phyloP scores from a whole-genome alignment of 23 tunicate genomes.

The Halocynthia aurantium region DNA sequence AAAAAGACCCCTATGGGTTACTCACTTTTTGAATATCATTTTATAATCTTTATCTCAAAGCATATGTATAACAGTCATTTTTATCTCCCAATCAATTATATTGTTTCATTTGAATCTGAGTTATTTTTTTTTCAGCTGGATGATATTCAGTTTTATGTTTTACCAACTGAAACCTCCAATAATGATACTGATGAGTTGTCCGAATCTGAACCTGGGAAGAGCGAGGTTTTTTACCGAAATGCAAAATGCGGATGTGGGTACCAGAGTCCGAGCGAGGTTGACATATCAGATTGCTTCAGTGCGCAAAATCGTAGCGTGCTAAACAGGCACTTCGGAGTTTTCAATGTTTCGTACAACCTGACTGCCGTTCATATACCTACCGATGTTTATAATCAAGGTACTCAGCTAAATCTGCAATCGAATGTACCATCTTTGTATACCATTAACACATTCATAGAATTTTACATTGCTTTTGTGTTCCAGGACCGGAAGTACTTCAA shows the following conservation, averaged over 20 bases:
- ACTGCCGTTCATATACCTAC: conserved; percentile 70
- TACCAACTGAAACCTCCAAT: neutral
- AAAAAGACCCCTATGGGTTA: too few relatives aligned
- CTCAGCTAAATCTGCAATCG: neutral
- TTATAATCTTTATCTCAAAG: neutral
- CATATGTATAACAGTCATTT: neutral
- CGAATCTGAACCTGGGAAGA: neutral
- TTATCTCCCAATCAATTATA: neutral
- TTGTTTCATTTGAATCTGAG: too few relatives aligned
- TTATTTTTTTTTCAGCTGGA: neutral
- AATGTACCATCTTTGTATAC: neutral
- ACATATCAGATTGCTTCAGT: conserved; percentile 22
- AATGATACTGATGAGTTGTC: neutral
- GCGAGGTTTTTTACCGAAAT: conserved; percentile 30
- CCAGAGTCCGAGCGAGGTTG: conserved; percentile 19
- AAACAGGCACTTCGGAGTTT: conserved; percentile 17
- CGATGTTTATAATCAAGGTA: conserved; percentile 73
- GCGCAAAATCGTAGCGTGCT: conserved; percentile 13
- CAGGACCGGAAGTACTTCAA: conserved; percentile 22
- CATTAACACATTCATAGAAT: neutral
- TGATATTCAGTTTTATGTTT: neutral
- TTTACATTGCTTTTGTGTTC: neutral
- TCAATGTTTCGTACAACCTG: conserved; percentile 14
- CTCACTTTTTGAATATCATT: neutral
- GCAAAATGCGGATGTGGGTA: conserved; percentile 51